phyloP scores from a whole-genome alignment of 2,888 invertebrate genomes.

The Acronicta psi region DNA sequence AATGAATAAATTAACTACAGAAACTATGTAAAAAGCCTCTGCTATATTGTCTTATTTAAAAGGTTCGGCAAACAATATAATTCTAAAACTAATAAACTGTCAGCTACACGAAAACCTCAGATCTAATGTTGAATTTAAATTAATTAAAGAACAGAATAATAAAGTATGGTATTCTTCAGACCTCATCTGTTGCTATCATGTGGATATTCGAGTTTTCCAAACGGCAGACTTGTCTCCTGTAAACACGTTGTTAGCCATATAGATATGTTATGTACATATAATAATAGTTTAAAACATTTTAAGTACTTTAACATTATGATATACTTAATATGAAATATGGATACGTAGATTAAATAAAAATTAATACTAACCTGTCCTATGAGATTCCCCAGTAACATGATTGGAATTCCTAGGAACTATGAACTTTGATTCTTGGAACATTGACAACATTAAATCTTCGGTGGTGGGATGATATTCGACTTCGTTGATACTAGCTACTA shows the following conservation, averaged over 20 bases:
- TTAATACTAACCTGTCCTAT: constrained; percentile 77
- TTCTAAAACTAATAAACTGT: constrained; percentile 54
- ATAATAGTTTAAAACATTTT: constrained; percentile 6
- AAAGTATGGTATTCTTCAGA: constrained; percentile 56
- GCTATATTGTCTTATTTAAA: constrained; percentile 21
- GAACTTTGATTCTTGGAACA: constrained; percentile 85
- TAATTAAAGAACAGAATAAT: constrained; percentile 67
- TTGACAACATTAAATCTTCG: constrained; percentile 83
- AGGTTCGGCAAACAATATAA: constrained; percentile 34
- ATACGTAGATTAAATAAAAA: background rate
- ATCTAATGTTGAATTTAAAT: constrained; percentile 75
- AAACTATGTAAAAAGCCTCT: constrained; percentile 57
- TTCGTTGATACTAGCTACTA: constrained; percentile 85
- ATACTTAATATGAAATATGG: too few relatives aligned
- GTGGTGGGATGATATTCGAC: constrained; percentile 85
- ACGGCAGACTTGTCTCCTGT: constrained; percentile 84
- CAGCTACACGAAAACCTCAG: constrained; percentile 77
- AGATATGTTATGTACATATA: constrained; percentile 17
- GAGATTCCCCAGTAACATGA: constrained; percentile 80
- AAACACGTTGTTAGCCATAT: constrained; percentile 54
- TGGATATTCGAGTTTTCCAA: constrained; percentile 88
- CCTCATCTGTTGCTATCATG: constrained; percentile 74
- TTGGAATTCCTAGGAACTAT: constrained; percentile 80
- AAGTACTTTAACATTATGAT: too few relatives aligned
- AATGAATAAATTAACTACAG: constrained; percentile 51